Base-by-base conservation (phyloP, 2,113 vertebrate species). In the Sylvilagus bachmani region DNA sequence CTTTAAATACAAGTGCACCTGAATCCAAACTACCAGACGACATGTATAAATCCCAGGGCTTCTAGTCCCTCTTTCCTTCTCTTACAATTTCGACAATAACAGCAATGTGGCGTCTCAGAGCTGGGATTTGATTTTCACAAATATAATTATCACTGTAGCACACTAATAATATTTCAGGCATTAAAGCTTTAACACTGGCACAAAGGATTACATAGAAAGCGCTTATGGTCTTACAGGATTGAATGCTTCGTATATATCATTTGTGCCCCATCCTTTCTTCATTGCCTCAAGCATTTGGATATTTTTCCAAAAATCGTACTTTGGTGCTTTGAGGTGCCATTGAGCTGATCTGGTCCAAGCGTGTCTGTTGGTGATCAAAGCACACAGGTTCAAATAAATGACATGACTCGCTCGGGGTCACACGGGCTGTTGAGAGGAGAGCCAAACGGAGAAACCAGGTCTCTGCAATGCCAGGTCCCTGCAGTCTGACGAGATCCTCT, bases 1-100 rank as follows among this genome's bases (percentile, higher is more conserved):
- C 75, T 94, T 90, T 89, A 85, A 92, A 80, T 78, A 53, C 55
- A 75, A 84, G 67, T 6, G 64, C 29, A 25, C 78, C 62, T 64
- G 61, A 87, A 70, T 66, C 55, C 81, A 89, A 64, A 61, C 62
- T 91, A 36, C 38, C 66, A 80, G 44, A 51, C 17, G 75, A 77
- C 67, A 24, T 4, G 12, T 51, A n/a, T 31, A 86, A 89, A 44
- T 69, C 55, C 36, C 44, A 21, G 14, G 24, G 58, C 6, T 61
- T 36, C 24, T 11, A 21, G n/a, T 38, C 10, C 27, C 53, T n/a
- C 25, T 95, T 38, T 31, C 67, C 51, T 33, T 58, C 70, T 36
- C 31, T 55, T 8, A n/a, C 44, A 36, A 21, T 38, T 67, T 67
- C 55, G 36, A 16, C 22, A 31, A 38, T 17, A 24, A 70, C 55